phyloP scores from a whole-genome alignment of 2,888 invertebrate genomes.

The Euzetes globulus region DNA sequence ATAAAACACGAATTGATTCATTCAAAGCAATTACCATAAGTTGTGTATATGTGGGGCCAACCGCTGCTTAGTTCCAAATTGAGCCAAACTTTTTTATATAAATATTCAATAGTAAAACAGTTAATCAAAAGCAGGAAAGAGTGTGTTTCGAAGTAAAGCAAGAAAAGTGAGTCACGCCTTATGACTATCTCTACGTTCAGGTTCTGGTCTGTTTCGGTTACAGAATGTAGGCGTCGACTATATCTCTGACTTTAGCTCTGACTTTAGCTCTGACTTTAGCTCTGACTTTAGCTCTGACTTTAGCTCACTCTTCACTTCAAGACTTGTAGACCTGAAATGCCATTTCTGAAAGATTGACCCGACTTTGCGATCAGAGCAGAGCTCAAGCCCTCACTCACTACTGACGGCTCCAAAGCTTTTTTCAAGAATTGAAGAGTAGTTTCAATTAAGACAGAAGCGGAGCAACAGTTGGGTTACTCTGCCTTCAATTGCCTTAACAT shows the following conservation, averaged over 20 bases:
- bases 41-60: not conserved
- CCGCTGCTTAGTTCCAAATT: not conserved
- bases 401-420: not conserved
- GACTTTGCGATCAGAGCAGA: not conserved
- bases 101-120: slow-evolving; percentile 16
- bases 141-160: not conserved
- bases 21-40: not conserved
- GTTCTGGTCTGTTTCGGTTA: not conserved
- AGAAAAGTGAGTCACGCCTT: slow-evolving; percentile 17
- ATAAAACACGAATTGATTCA: not conserved
- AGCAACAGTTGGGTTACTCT: too few relatives aligned
- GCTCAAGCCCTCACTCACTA: not conserved
- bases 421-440: not conserved
- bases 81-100: not conserved
- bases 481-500: too few relatives aligned
- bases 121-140: slow-evolving; percentile 12
- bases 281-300: not conserved
- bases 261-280: too few relatives aligned
- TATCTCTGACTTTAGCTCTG: not conserved
- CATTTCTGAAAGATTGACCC: not conserved
- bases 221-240: slow-evolving; percentile 8
- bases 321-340: not conserved
- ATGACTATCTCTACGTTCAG: not conserved
- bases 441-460: not conserved
- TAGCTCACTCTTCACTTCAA: not conserved